Evolutionary conservation across 2,888 invertebrate genomes (phyloP).

Genomic region (Nezara viridula): DNA sequence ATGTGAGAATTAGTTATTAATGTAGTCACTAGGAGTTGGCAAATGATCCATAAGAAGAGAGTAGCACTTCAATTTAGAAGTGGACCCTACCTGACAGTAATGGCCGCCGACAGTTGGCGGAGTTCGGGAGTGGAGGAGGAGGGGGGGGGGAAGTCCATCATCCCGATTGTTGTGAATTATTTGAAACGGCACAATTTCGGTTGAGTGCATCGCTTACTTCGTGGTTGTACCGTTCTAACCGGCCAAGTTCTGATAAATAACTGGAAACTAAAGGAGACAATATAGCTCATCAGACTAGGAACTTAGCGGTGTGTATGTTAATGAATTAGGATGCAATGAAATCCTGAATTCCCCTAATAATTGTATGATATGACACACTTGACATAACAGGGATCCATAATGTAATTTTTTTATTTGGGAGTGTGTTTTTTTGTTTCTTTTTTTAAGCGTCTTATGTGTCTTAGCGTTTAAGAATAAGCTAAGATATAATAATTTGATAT

Average conservation of each 20-base stretch:
- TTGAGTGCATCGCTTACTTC: slow-evolving; percentile 12
- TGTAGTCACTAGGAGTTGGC: not conserved
- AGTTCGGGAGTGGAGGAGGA: not conserved
- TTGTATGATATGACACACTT: not conserved
- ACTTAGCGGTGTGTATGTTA: not conserved
- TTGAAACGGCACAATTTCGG: not conserved
- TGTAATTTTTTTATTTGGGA: too few species aligned
- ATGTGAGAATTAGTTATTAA: not conserved
- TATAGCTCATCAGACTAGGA: not conserved
- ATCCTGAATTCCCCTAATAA: not conserved
- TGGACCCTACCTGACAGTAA: not conserved
- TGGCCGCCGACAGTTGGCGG: not conserved
- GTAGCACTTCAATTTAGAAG: not conserved
- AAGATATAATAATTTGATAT: too few species aligned
- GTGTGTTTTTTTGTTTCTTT: too few species aligned
- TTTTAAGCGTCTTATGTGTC: too few species aligned
- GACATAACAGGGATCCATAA: too few species aligned
- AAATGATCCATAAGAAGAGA: not conserved
- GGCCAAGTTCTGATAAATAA: not conserved
- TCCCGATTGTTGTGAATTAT: slow-evolving; percentile 5
- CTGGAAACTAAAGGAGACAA: not conserved
- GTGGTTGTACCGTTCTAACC: not conserved
- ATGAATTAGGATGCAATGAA: not conserved
- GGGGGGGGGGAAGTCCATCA: not conserved
- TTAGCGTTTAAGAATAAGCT: too few species aligned